Evolutionary conservation across 2,797 vertebrate species (phyloP).

Genomic region (Danio albolineatus): DNA sequence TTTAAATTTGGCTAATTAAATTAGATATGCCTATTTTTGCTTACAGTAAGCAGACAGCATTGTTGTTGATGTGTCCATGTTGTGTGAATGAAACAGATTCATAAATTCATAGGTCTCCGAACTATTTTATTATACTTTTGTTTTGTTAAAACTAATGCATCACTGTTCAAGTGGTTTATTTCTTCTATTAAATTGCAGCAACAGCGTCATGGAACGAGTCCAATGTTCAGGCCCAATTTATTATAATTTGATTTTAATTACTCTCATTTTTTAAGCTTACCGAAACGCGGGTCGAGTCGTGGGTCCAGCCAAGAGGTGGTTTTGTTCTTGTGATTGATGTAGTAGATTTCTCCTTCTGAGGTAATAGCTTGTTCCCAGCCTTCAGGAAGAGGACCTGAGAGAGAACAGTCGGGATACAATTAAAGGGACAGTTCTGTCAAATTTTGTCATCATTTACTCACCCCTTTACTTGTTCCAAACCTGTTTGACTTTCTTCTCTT

Average conservation of each 20-base stretch:
- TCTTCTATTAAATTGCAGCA: background rate
- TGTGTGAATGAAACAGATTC: too few relatives aligned
- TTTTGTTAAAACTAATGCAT: background rate
- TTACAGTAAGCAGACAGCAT: too few relatives aligned
- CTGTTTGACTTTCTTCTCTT: too few relatives aligned
- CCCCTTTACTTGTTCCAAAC: too few relatives aligned
- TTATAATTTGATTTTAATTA: conserved; percentile 3
- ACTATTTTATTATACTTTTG: too few relatives aligned
- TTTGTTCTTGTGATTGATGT: conserved; percentile 99
- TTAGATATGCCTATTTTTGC: background rate
- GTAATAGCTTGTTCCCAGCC: conserved; percentile 99
- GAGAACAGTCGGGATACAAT: conserved; percentile 53
- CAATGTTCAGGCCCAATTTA: background rate
- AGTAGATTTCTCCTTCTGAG: conserved; percentile 98
- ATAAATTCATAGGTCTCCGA: too few relatives aligned
- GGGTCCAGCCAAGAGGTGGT: conserved; percentile 99
- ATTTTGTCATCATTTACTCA: too few relatives aligned
- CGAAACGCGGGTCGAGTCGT: conserved; percentile 94
- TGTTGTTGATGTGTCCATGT: too few relatives aligned
- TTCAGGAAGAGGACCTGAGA: conserved; percentile 94
- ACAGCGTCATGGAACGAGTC: background rate
- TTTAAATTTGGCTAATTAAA: background rate
- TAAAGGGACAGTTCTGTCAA: background rate
- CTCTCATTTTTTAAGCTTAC: conserved; percentile 80
- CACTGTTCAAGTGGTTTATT: background rate